A percentile compares a stretch with the other conserved stretches of the same genome.
Conservation (phyloP, 2,113 vertebrate genomes). For the Heptranchias perlo region DNA sequence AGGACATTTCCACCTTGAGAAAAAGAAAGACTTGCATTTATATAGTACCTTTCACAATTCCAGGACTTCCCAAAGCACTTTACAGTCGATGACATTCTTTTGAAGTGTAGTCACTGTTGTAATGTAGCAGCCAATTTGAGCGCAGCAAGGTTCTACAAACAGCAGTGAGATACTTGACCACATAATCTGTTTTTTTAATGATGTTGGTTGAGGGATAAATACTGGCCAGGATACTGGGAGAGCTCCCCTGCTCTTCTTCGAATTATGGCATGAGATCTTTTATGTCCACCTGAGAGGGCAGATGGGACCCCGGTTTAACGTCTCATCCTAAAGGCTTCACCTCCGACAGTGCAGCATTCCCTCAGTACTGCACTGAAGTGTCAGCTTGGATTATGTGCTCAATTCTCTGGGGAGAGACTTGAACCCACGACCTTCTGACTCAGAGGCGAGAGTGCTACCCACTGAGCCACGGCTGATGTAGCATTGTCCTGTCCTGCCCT, state of each 20-base stretch:
- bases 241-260: background rate
- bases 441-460: background rate
- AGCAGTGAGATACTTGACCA: background rate
- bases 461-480: background rate
- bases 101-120: too few species aligned
- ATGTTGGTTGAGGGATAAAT: background rate
- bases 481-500: background rate
- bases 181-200: background rate
- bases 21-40: too few species aligned
- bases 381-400: background rate
- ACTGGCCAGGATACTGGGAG: background rate
- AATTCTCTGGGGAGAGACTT: background rate
- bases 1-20: too few species aligned
- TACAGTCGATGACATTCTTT: too few species aligned
- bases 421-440: background rate
- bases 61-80: too few species aligned
- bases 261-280: background rate
- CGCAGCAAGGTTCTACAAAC: too few species aligned
- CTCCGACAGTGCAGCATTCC: background rate
- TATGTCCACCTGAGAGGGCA: background rate
- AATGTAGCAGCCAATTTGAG: background rate
- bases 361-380: background rate
- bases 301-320: background rate
- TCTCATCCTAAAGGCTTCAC: background rate
- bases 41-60: too few species aligned